Evolutionary conservation across 1,140 invertebrate species (phyloP).

Genomic region (Drosophila eugracilis): DNA sequence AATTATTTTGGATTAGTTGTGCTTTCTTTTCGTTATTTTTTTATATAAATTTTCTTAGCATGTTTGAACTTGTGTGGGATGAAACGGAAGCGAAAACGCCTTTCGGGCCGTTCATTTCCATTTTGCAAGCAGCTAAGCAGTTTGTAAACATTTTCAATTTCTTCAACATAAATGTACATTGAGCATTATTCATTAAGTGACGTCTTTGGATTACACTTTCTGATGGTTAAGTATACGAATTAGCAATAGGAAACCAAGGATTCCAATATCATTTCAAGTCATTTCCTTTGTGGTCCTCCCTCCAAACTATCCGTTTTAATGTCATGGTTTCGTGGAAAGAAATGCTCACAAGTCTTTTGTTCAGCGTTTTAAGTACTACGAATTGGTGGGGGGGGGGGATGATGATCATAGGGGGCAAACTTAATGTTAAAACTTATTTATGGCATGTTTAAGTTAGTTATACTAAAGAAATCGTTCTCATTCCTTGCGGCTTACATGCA

Average conservation of each 20-base stretch:
- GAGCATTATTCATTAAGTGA: constrained; percentile 61
- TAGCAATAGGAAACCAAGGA: constrained; percentile 63
- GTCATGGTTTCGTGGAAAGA: constrained; percentile 33
- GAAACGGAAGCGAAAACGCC: constrained; percentile 1
- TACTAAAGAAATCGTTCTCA: constrained; percentile 66
- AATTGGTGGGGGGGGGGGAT: constrained; percentile 23
- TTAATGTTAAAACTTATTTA: constrained; percentile 77
- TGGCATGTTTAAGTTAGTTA: constrained; percentile 82
- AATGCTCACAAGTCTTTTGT: constrained; percentile 70
- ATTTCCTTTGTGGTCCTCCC: constrained; percentile 5
- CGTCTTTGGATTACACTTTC: constrained; percentile 21
- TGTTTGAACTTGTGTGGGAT: constrained; percentile 11
- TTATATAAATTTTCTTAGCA: constrained; percentile 1
- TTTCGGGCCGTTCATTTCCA: not conserved
- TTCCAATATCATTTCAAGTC: constrained; percentile 33
- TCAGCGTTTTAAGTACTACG: constrained; percentile 71
- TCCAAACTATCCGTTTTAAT: constrained; percentile 2
- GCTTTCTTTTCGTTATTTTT: no score
- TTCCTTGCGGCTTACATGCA: constrained; percentile 52
- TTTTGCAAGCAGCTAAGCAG: constrained; percentile 27
- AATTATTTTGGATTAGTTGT: constrained; percentile 9
- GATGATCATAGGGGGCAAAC: constrained; percentile 36
- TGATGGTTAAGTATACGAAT: constrained; percentile 64
- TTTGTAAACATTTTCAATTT: constrained; percentile 34
- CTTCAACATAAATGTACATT: constrained; percentile 62